phyloP scores from a whole-genome alignment of 1,140 invertebrate species.

The Micrasema minimum region DNA sequence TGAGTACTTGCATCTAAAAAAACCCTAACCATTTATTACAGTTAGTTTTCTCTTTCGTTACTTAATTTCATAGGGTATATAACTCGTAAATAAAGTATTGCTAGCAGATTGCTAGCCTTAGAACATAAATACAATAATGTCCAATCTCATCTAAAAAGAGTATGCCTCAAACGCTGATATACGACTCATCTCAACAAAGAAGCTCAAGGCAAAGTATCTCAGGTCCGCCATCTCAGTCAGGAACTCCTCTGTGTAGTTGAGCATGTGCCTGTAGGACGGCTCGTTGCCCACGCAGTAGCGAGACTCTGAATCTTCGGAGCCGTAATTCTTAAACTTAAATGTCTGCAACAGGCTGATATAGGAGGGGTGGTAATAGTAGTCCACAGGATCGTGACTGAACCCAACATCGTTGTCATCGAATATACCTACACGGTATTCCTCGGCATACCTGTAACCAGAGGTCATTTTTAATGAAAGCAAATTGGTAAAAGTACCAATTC shows the following conservation, averaged over 20 bases:
- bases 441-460: constrained; percentile 45
- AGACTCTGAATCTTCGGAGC: constrained; percentile 50
- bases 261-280: constrained; percentile 49
- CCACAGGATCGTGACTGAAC: constrained; percentile 46
- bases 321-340: constrained; percentile 39
- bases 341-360: constrained; percentile 46
- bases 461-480: too few relatives aligned
- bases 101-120: too few relatives aligned
- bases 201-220: constrained; percentile 50
- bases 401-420: constrained; percentile 47
- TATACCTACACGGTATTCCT: constrained; percentile 48
- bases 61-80: too few relatives aligned
- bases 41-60: too few relatives aligned
- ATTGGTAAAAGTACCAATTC: too few relatives aligned
- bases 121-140: too few relatives aligned
- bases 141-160: background rate
- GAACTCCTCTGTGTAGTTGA: constrained; percentile 53
- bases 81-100: too few relatives aligned
- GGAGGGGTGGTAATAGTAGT: constrained; percentile 49
- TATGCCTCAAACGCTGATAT: background rate
- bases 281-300: constrained; percentile 49
- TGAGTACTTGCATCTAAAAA: too few relatives aligned
- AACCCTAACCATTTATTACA: too few relatives aligned
- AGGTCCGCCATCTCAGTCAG: constrained; percentile 48
- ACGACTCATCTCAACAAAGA: constrained; percentile 51